A percentile compares a stretch with the other conserved stretches of the same genome.
Conservation (phyloP, 1,140 invertebrate species). For the Caerostris darwini region DNA sequence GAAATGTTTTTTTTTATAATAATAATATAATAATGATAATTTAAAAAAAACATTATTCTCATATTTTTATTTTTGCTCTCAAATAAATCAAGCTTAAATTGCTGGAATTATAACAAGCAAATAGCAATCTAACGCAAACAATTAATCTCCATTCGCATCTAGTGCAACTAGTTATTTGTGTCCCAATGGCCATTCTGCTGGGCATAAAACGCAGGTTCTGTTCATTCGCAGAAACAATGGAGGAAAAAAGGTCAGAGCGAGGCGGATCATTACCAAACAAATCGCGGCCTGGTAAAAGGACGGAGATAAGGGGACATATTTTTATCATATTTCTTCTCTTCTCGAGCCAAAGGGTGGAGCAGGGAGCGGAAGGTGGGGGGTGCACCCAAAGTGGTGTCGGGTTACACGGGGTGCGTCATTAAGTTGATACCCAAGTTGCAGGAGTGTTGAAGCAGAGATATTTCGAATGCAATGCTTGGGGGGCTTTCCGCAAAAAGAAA, state of each 20-base stretch:
- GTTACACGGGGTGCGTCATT: constrained; percentile 76
- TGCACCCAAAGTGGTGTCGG: constrained; percentile 70
- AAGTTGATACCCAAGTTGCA: constrained; percentile 70
- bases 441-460: constrained; percentile 64
- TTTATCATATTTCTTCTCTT: constrained; percentile 65
- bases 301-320: constrained; percentile 55
- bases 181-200: not conserved
- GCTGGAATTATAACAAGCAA: no score
- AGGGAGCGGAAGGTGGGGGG: not conserved
- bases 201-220: not conserved
- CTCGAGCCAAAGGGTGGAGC: constrained; percentile 24
- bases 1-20: no score
- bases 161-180: not conserved
- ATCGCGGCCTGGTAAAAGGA: not conserved
- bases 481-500: constrained; percentile 49
- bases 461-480: constrained; percentile 60
- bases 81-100: no score
- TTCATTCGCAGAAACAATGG: not conserved
- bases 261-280: constrained; percentile 57
- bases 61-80: no score
- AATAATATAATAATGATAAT: no score
- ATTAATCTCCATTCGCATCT: not conserved
- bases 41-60: no score
- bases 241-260: not conserved
- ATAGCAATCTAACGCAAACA: no score